Evolutionary conservation across 2,113 vertebrate species (phyloP), one percentile per base, ranked within the genome.

Genomic region (Hucho hucho): DNA sequence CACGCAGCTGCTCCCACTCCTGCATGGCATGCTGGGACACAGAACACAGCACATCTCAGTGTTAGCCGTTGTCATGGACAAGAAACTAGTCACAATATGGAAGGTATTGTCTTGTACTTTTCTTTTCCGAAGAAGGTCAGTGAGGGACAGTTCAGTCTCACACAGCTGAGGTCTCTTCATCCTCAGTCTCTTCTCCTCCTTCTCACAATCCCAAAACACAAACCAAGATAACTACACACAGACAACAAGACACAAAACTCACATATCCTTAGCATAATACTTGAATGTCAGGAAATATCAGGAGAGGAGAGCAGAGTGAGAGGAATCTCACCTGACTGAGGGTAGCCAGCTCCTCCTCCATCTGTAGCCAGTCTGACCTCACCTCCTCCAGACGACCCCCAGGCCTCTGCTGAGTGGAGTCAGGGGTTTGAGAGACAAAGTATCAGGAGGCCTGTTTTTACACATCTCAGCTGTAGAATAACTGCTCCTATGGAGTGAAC

Each of bases 141-240:
- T 72, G 43, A 92, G 85, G 3, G 86, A 83, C 20, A 70, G 26
- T 7, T 92, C 85, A 1, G 79, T 84, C 4, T 90, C 85, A 24
- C 76, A 75, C 58, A 91, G 47, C 79, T 89, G 87, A 64, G 78
- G 61, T 74, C 77, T 91, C 83, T 82, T 89, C 73, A 86, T 16
- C 66, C 64, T 69, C 6, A 89, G 74, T 0, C 28, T 79, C 70
- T 82, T 76, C 20, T 92, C 88, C 64, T 88, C 89, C 70, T 86
- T 77, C 46, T 81, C 83, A 74, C 84, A 84, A 74, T 81, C 79
- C 86, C 91, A 65, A 75, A 64, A 85, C 70, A 82, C 67, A 81
- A 53, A 75, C 69, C 68, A 22, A 56, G 16, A 65, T 49, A 49
- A 18, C 65, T 22, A 29, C n/a, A 64, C 58, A 63, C 12, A 64